These are phyloP conservation scores for Drosophila parvula DNA, from an alignment of 1,140 invertebrate species.

Conservation along the genomic window DNA sequence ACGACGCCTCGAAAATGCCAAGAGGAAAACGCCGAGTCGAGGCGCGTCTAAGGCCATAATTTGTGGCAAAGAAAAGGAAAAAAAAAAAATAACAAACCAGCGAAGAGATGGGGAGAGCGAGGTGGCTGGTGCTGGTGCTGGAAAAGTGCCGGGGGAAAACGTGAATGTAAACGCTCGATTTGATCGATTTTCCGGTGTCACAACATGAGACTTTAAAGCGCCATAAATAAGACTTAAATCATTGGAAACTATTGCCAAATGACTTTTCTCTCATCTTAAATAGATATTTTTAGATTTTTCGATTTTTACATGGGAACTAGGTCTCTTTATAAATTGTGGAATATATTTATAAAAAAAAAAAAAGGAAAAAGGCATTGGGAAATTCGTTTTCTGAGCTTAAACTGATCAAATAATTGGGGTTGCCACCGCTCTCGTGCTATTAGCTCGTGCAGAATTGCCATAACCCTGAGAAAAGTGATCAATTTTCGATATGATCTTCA, in stretches of 20 bases:
- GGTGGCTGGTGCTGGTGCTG: too few relatives aligned
- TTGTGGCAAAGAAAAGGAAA: constrained; percentile 2
- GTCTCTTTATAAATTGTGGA: neutral
- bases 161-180: constrained; percentile 19
- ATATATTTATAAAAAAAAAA: neutral
- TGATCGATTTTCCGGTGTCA: constrained; percentile 20
- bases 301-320: too few relatives aligned
- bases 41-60: constrained; percentile 34
- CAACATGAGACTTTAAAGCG: constrained; percentile 3
- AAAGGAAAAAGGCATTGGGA: neutral
- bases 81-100: neutral
- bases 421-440: neutral
- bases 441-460: constrained; percentile 14
- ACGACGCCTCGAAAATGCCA: constrained; percentile 39
- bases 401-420: neutral
- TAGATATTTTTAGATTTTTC: neutral
- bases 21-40: constrained; percentile 10
- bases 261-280: neutral
- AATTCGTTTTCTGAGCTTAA: neutral
- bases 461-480: constrained; percentile 29
- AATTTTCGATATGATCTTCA: constrained; percentile 44
- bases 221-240: constrained; percentile 20
- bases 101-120: neutral
- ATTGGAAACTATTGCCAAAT: neutral
- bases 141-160: neutral